phyloP scores from a whole-genome alignment of 2,888 invertebrate species.

The Torymus texanus region DNA sequence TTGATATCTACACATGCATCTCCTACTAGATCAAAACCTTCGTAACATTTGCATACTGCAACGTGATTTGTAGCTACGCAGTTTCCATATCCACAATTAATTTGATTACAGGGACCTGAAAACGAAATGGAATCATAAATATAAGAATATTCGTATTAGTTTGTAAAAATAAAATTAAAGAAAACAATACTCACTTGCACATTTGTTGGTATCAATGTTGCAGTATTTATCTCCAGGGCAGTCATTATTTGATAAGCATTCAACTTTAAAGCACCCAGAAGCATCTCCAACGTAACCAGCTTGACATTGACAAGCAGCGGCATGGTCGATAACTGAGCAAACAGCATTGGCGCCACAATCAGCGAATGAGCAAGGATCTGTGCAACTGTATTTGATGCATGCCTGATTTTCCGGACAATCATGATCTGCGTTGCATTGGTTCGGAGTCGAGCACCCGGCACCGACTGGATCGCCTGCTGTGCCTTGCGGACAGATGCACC shows the following conservation, averaged over 20 bases:
- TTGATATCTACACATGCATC: conserved; percentile 87
- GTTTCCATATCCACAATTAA: conserved; percentile 87
- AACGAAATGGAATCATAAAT: conserved; percentile 17
- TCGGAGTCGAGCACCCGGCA: conserved; percentile 84
- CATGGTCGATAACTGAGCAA: conserved; percentile 85
- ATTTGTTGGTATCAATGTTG: conserved; percentile 85
- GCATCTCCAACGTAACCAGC: conserved; percentile 90
- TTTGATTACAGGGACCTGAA: conserved; percentile 86
- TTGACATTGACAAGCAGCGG: conserved; percentile 85
- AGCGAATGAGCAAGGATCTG: conserved; percentile 85
- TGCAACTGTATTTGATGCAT: conserved; percentile 86
- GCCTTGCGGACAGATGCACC: conserved; percentile 86
- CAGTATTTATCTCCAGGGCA: conserved; percentile 87
- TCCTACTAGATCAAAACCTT: conserved; percentile 83
- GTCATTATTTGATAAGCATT: conserved; percentile 86
- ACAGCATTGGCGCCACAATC: conserved; percentile 86
- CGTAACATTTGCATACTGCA: conserved; percentile 84
- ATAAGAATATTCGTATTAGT: not conserved
- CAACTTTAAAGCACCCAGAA: conserved; percentile 92
- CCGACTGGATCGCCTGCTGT: conserved; percentile 85
- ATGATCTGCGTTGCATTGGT: conserved; percentile 84
- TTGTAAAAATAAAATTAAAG: not conserved
- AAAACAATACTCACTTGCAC: conserved; percentile 79
- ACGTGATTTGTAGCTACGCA: conserved; percentile 85
- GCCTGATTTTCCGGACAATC: conserved; percentile 87